A percentile compares a stretch with the other conserved stretches of the same genome.
Conservation (phyloP, 2,888 invertebrate species). For the Pammene aurita region DNA sequence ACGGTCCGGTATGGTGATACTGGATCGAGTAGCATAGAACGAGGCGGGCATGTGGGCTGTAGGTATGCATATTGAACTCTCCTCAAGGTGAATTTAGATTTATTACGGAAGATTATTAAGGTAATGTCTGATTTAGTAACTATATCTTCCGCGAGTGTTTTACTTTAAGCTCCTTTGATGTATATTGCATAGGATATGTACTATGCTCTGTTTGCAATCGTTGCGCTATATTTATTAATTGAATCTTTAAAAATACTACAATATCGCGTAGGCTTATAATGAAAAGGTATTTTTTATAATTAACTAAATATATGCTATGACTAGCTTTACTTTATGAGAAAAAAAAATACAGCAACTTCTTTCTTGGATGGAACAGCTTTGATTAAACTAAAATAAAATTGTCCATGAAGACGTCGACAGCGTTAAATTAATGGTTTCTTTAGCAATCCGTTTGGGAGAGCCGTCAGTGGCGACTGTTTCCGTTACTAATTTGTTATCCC, state of each 20-base stretch:
- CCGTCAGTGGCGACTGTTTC: conserved; percentile 32
- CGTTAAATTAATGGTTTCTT: conserved; percentile 31
- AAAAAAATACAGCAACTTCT: conserved; percentile 1
- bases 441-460: conserved; percentile 6
- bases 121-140: neutral
- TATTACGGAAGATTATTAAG: conserved; percentile 7
- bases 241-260: too few species aligned
- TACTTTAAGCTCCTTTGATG: neutral
- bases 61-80: neutral
- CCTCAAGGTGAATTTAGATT: conserved; percentile 13
- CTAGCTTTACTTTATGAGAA: neutral
- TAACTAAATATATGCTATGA: neutral
- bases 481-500: conserved; percentile 38
- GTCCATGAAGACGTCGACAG: conserved; percentile 34
- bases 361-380: neutral
- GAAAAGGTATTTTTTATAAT: neutral
- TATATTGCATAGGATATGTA: too few species aligned
- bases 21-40: conserved; percentile 6
- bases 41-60: conserved; percentile 15
- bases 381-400: conserved; percentile 22
- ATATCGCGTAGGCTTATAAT: neutral
- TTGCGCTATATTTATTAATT: too few species aligned
- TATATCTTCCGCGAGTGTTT: neutral
- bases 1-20: conserved; percentile 9
- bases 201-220: too few species aligned